These are phyloP conservation scores for Gastrophysa polygoni DNA, from an alignment of 2,888 invertebrate species.

Conservation along the genomic window DNA sequence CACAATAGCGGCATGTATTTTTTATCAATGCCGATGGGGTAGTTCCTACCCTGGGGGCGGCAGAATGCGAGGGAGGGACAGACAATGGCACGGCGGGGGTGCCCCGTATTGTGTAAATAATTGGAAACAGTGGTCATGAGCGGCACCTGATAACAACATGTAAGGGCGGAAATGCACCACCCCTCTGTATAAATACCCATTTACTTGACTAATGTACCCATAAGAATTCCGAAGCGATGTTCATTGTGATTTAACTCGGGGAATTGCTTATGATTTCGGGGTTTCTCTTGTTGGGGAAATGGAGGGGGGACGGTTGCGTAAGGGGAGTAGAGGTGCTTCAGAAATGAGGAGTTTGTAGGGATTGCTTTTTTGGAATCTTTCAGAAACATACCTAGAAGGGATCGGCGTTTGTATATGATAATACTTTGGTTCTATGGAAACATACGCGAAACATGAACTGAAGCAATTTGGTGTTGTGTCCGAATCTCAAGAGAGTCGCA, in stretches of 20 bases:
- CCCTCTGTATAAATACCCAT: constrained; percentile 49
- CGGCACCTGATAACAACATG: constrained; percentile 50
- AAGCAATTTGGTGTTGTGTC: no score
- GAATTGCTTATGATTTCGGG: constrained; percentile 21
- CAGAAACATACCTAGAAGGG: no score
- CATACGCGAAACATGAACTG: no score
- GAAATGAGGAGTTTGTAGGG: no score
- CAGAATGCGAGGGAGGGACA: constrained; percentile 34
- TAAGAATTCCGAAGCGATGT: constrained; percentile 48
- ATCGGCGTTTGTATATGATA: no score
- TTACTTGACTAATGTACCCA: constrained; percentile 53
- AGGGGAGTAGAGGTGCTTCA: no score
- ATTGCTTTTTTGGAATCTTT: no score
- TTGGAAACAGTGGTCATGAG: constrained; percentile 55
- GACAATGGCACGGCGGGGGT: constrained; percentile 45
- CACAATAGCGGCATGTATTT: constrained; percentile 34
- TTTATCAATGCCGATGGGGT: constrained; percentile 32
- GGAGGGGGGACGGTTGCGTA: not conserved
- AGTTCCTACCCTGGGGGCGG: constrained; percentile 19
- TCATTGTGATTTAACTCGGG: constrained; percentile 46
- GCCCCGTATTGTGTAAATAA: constrained; percentile 52
- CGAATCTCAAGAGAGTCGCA: no score
- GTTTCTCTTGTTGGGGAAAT: not conserved
- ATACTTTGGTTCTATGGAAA: no score
- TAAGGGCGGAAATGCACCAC: constrained; percentile 34